Base-by-base conservation (phyloP, 2,888 invertebrate genomes). In the Diplolepis rosae region DNA sequence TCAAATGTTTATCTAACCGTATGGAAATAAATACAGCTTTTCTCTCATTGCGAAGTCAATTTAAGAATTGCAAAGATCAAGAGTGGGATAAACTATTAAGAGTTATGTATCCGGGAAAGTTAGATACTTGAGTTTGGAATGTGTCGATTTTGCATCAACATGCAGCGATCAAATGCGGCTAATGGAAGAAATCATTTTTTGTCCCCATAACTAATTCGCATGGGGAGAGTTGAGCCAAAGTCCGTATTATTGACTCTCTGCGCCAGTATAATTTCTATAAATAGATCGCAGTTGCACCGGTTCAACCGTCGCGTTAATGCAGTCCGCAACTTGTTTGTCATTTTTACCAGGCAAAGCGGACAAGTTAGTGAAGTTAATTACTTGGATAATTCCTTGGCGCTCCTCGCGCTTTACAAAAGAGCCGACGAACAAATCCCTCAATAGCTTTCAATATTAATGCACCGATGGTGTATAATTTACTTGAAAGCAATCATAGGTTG, bases 331-430 rank as follows among this genome's bases (percentile, higher is more conserved):
- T 61, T 42, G 61, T 61, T 61, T 61, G 39, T 61, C 61, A 61
- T 61, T 61, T 61, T 61, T 61, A 61, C 61, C 39, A 22, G 24
- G 24, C 39, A 24, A 61, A 42, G 61, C 61, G 61, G 61, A 61
- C 61, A 61, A 61, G 61, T 61, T 39, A 61, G 61, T 39, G 39
- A 61, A 61, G 61, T 61, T 61, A 61, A 61, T 61, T 61, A 61
- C 39, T 61, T 24, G 61, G 61, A 61, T 61, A 61, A 61, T 61
- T 61, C 61, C n/a, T 61, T 42, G 61, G 61, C 61, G 39, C 61
- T 61, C 61, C 39, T 61, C 61, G 39, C 39, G n/a, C 61, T n/a
- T n/a, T 61, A 61, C 61, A 61, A 61, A 61, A 61, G 61, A 39
- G 61, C 61, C 61, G 61, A 61, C 61, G 39, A 22, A 9, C n/a